Evolutionary conservation across 2,888 invertebrate genomes (phyloP).

Genomic region (Kuschelorhynchus macadamiae): DNA sequence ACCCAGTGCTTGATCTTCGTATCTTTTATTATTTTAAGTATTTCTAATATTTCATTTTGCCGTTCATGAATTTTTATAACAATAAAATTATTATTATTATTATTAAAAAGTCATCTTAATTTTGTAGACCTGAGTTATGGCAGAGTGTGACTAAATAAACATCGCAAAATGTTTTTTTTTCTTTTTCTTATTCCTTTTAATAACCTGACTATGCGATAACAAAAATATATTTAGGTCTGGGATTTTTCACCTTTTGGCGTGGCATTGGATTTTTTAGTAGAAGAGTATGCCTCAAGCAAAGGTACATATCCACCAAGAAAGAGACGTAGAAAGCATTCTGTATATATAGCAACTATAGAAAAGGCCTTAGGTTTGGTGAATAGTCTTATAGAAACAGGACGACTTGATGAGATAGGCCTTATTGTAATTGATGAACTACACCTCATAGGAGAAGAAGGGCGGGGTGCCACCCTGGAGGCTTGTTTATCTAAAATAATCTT

Average conservation of each 20-base stretch:
- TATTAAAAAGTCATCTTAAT: too few relatives aligned
- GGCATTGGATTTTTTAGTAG: conserved; percentile 88
- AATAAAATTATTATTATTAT: too few relatives aligned
- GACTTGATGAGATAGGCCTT: conserved; percentile 85
- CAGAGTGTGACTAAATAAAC: too few relatives aligned
- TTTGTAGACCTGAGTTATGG: too few relatives aligned
- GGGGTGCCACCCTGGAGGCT: conserved; percentile 90
- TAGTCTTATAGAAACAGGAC: conserved; percentile 83
- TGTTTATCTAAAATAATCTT: conserved; percentile 85
- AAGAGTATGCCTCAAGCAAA: conserved; percentile 95
- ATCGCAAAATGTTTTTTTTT: too few relatives aligned
- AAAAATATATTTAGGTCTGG: conserved; percentile 85
- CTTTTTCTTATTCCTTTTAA: too few relatives aligned
- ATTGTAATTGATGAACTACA: conserved; percentile 93
- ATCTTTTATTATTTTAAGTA: too few relatives aligned
- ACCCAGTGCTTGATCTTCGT: too few relatives aligned
- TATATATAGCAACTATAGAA: conserved; percentile 96
- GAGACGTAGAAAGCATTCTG: conserved; percentile 79
- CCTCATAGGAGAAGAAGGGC: conserved; percentile 88
- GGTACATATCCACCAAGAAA: conserved; percentile 87
- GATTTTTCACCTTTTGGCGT: conserved; percentile 89
- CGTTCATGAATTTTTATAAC: too few relatives aligned
- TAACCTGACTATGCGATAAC: too few relatives aligned
- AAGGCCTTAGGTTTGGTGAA: conserved; percentile 90
- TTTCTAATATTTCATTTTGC: too few relatives aligned